A percentile compares a stretch with the other conserved stretches of the same genome.
Conservation (phyloP, 2,888 invertebrate genomes). For the Harpalus rubripes region DNA sequence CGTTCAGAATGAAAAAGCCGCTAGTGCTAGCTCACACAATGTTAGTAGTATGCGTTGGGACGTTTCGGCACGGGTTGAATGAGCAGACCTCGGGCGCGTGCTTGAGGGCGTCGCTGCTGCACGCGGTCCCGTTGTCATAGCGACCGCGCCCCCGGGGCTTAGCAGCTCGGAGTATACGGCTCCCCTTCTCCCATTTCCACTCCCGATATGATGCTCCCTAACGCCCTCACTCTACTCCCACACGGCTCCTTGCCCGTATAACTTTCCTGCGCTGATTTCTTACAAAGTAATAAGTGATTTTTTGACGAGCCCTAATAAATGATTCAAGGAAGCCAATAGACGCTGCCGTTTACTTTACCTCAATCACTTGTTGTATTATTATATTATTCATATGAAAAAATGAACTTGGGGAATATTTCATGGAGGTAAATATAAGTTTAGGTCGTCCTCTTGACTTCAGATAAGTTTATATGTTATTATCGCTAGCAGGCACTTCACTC, state of each 20-base stretch:
- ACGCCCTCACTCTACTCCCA: neutral
- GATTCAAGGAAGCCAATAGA: conserved; percentile 43
- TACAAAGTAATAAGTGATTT: conserved; percentile 51
- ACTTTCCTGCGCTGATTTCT: conserved; percentile 41
- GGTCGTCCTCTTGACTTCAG: neutral
- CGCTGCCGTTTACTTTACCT: conserved; percentile 26
- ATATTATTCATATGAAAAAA: conserved; percentile 36
- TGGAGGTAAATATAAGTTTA: neutral
- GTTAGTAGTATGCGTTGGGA: no score
- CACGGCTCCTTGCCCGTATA: conserved; percentile 16
- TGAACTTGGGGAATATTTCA: conserved; percentile 13
- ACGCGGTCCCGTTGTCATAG: conserved; percentile 58
- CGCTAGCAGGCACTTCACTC: neutral
- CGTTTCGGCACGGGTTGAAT: neutral
- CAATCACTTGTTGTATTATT: conserved; percentile 32
- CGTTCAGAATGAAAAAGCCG: no score
- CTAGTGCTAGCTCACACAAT: no score
- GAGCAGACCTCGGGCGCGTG: neutral
- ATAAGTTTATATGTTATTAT: neutral
- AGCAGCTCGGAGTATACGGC: conserved; percentile 42
- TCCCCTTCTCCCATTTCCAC: conserved; percentile 6
- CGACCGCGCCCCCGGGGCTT: conserved; percentile 63
- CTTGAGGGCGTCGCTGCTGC: conserved; percentile 61
- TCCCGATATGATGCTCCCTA: neutral
- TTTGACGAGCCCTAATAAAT: conserved; percentile 43